A percentile compares a stretch with the other conserved stretches of the same genome.
phyloP scores from a whole-genome alignment of 2,888 invertebrate species.

The Eugnorisma glareosa region DNA sequence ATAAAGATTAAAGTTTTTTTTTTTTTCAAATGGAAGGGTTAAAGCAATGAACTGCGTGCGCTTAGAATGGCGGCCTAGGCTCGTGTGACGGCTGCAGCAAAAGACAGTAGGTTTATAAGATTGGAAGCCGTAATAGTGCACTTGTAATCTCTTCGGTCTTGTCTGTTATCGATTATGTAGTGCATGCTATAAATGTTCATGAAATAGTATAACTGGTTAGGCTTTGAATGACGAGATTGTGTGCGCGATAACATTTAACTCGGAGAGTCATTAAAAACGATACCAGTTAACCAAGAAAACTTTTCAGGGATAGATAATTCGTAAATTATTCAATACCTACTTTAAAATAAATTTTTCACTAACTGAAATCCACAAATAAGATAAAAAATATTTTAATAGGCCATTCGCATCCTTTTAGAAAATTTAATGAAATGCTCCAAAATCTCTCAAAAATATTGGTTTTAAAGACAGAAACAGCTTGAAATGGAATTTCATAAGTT shows the following conservation, averaged over 20 bases:
- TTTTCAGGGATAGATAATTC: neutral
- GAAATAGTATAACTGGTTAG: constrained; percentile 54
- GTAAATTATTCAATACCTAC: neutral
- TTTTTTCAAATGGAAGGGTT: constrained; percentile 76
- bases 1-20: constrained; percentile 52
- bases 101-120: constrained; percentile 62
- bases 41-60: constrained; percentile 87
- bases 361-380: neutral
- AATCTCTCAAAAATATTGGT: neutral
- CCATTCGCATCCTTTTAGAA: neutral
- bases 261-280: constrained; percentile 22
- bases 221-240: constrained; percentile 55
- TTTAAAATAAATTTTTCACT: neutral
- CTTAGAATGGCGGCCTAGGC: constrained; percentile 44
- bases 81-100: constrained; percentile 51
- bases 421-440: neutral
- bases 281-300: constrained; percentile 13
- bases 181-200: constrained; percentile 52
- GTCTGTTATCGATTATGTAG: constrained; percentile 70
- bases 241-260: constrained; percentile 36
- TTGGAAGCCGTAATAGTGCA: constrained; percentile 70
- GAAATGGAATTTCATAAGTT: neutral
- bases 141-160: constrained; percentile 73
- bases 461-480: neutral
- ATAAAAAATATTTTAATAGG: neutral